A percentile compares a stretch with the other conserved stretches of the same genome.
Evolutionary conservation across 2,888 invertebrate species (phyloP).

Genomic region (Ennomos quercinarius): DNA sequence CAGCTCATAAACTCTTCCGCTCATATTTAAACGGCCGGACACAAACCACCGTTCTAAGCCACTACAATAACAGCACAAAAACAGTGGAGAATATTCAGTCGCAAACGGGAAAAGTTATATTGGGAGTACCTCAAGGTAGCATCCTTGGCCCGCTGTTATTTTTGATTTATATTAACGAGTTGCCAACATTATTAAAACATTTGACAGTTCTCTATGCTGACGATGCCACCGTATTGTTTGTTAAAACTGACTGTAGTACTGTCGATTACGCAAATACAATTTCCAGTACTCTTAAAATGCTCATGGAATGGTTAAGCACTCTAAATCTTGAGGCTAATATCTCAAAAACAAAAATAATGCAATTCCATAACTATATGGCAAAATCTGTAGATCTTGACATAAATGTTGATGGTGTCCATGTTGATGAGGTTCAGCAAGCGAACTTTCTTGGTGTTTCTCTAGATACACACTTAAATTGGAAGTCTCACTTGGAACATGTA

Average conservation of each 20-base stretch:
- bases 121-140: neutral
- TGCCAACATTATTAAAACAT: neutral
- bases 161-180: neutral
- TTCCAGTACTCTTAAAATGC: neutral
- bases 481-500: neutral
- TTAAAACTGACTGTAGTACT: neutral
- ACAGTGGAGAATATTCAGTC: no score
- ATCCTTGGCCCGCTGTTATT: neutral
- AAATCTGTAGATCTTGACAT: neutral
- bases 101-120: neutral
- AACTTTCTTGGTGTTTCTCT: neutral
- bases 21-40: no score
- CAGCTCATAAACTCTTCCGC: no score
- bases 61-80: neutral
- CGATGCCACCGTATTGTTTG: neutral
- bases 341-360: neutral
- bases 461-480: neutral
- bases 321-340: neutral
- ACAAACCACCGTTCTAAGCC: neutral
- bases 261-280: neutral
- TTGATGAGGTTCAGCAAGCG: neutral
- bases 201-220: neutral
- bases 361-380: neutral
- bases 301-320: neutral
- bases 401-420: neutral